These are phyloP conservation scores for Progne subis DNA, from an alignment of 2,113 vertebrate species.

Conservation along the genomic window DNA sequence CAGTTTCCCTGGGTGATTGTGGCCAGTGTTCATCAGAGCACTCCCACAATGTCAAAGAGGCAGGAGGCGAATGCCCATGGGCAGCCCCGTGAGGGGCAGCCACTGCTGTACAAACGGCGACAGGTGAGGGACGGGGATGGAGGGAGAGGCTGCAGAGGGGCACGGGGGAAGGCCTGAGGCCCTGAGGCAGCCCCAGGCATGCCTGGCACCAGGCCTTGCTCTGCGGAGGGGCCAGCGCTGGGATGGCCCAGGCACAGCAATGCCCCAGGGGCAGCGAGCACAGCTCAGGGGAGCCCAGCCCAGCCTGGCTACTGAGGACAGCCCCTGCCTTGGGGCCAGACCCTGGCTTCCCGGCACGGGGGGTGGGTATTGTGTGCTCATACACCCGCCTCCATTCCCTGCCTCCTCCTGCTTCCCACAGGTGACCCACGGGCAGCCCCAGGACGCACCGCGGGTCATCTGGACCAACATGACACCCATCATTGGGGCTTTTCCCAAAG, in stretches of 20 bases:
- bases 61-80: fast-evolving
- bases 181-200: too few species aligned
- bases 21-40: neutral
- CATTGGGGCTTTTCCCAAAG: too few species aligned
- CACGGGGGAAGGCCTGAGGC: too few species aligned
- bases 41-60: fast-evolving
- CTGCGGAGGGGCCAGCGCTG: fast-evolving
- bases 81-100: fast-evolving
- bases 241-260: neutral
- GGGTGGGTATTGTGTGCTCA: too few species aligned
- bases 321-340: too few species aligned
- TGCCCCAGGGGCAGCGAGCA: neutral
- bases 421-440: too few species aligned
- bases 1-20: neutral
- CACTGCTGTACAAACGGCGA: fast-evolving
- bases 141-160: neutral
- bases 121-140: neutral
- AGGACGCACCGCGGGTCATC: too few species aligned
- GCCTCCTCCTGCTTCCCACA: too few species aligned
- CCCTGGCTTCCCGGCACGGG: too few species aligned
- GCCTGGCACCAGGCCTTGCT: too few species aligned
- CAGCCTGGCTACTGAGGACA: neutral
- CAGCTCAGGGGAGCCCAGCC: neutral
- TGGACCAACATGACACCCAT: too few species aligned
- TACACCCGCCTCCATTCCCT: too few species aligned